These are phyloP conservation scores for Engraulis encrasicolus DNA, from an alignment of 2,113 vertebrate genomes.

Conservation along the genomic window DNA sequence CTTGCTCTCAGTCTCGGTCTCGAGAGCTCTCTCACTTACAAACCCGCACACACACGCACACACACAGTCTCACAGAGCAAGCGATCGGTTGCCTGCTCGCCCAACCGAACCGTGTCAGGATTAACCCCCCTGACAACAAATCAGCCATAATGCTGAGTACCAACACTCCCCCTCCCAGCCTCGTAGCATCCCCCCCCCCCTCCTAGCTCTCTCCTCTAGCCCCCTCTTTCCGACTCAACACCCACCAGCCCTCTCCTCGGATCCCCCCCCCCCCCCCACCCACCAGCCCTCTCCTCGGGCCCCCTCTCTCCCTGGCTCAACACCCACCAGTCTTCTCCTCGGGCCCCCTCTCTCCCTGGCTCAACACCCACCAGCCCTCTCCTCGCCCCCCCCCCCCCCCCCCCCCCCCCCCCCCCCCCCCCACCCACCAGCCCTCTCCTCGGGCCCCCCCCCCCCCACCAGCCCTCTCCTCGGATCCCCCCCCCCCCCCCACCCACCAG, in stretches of 20 bases:
- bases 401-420: too few relatives aligned
- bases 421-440: too few relatives aligned
- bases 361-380: too few relatives aligned
- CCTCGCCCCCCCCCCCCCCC: too few relatives aligned
- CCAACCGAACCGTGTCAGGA: slow-evolving; percentile 1
- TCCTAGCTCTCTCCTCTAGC: background rate
- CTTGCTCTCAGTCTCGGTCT: too few relatives aligned
- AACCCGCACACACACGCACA: background rate
- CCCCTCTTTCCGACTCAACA: background rate
- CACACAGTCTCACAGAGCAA: background rate
- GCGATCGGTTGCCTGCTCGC: background rate
- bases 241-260: too few relatives aligned
- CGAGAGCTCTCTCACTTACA: background rate
- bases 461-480: too few relatives aligned
- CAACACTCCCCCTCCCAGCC: too few relatives aligned
- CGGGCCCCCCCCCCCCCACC: too few relatives aligned
- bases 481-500: background rate
- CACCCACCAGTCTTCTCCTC: background rate
- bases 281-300: background rate
- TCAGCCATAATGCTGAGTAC: background rate
- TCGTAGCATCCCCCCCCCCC: background rate
- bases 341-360: background rate
- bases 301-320: background rate
- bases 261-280: background rate
- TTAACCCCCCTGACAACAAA: slow-evolving; percentile 10